Percentiles rank a stretch among this genome's conserved stretches.
Evolutionary conservation across 2,888 invertebrate species (phyloP).

Genomic region (Piscicola geometra): DNA sequence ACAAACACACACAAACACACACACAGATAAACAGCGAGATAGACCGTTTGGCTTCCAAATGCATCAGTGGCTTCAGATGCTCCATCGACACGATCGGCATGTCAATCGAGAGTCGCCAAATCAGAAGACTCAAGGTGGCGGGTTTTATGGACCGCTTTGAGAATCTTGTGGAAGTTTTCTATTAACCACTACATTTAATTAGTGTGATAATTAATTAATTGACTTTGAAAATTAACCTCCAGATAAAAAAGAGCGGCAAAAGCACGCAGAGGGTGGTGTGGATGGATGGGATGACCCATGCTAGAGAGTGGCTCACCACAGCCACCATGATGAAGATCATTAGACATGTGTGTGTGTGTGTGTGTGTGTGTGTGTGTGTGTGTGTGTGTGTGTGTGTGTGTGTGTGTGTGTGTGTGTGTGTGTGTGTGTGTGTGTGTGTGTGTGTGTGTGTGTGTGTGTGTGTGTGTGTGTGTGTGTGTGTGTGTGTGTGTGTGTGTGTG

Average conservation of each 20-base stretch:
- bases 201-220: too few relatives aligned
- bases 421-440: conserved; percentile 37
- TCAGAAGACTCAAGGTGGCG: conserved; percentile 24
- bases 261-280: conserved; percentile 25
- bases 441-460: conserved; percentile 36
- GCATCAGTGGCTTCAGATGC: conserved; percentile 16
- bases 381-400: conserved; percentile 37
- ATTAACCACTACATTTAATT: too few relatives aligned
- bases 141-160: too few relatives aligned
- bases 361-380: conserved; percentile 32
- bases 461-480: conserved; percentile 32
- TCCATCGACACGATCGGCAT: neutral
- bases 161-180: too few relatives aligned
- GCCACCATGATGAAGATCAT: conserved; percentile 98
- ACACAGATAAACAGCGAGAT: conserved; percentile 22
- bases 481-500: conserved; percentile 31
- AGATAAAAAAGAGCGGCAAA: conserved; percentile 31
- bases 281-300: conserved; percentile 39
- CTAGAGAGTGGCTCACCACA: conserved; percentile 39
- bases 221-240: too few relatives aligned
- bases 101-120: conserved; percentile 18
- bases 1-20: too few relatives aligned
- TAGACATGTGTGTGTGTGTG: conserved; percentile 68
- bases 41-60: conserved; percentile 21
- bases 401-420: conserved; percentile 35